A percentile compares a stretch with the other conserved stretches of the same genome.
Evolutionary conservation across 2,797 vertebrate species (phyloP).

Genomic region (Pyrocephalus nanus): DNA sequence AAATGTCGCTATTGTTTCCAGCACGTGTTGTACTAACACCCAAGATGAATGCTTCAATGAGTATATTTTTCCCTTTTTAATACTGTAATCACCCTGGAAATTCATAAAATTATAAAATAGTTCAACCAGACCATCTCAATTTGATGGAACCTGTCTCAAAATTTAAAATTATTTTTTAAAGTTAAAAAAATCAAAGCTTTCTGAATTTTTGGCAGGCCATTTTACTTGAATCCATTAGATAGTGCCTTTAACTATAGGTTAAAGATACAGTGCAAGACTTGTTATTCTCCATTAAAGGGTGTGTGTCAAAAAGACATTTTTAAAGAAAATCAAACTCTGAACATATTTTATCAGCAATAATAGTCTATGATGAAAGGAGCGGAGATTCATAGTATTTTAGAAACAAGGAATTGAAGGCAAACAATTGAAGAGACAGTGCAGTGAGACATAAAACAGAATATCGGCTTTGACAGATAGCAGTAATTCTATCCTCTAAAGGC

Average conservation of each 20-base stretch:
- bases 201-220: not conserved
- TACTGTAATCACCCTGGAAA: not conserved
- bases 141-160: not conserved
- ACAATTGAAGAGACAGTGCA: not conserved
- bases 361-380: not conserved
- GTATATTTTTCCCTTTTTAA: not conserved
- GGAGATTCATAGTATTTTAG: not conserved
- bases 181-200: not conserved
- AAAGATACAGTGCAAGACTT: not conserved
- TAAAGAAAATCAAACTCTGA: not conserved
- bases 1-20: not conserved
- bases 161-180: not conserved
- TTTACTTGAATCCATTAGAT: not conserved
- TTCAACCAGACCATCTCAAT: accelerated
- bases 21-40: accelerated
- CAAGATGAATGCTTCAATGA: not conserved
- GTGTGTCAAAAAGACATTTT: not conserved
- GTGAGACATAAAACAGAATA: not conserved
- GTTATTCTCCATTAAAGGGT: not conserved
- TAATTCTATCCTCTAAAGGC: not conserved
- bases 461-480: not conserved
- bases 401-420: not conserved
- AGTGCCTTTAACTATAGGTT: not conserved
- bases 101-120: not conserved
- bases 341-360: not conserved